Base-by-base conservation (phyloP, 1,140 invertebrate genomes). In the Yoshiicerus persimilis region DNA sequence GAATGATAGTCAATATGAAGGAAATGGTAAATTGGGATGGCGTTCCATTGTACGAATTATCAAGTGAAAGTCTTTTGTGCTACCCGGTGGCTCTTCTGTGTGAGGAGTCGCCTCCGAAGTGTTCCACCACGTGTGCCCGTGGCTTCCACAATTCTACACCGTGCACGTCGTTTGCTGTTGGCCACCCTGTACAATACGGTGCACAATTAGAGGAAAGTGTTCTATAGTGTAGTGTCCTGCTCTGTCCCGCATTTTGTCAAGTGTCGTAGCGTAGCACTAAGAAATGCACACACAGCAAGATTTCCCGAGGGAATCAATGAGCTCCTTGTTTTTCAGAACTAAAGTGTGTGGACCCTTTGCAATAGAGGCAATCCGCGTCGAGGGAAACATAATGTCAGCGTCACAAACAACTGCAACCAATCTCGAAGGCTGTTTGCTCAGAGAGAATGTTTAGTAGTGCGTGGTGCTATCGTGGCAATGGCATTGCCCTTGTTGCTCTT, bases 291-390 rank as follows among this genome's bases (percentile, higher is more conserved):
- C 80, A 39, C n/a, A 85, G 66, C 64, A 85, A 86, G 84, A 88
- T 88, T 88, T 88, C 87, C 87, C 83, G 47, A 32, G 87, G 77
- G 87, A 88, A 88, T 88, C 41, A 36, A 62, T 36, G 70, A 77
- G 27, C 64, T 56, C 75, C 86, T 77, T 39, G 16, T 83, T 77
- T 83, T 70, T 27, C 23, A 34, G 16, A 34, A 16, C 36, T 75
- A 66, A 38, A 87, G 86, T 36, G 75, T 23, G 16, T 20, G 87
- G 83, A 64, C 80, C 87, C 83, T 88, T 88, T 83, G 62, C 87
- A 88, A 88, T 85, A 75, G 80, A 66, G n/a, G 75, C n/a, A 88
- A 88, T 85, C 87, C 87, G 87, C 87, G 77, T 64, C 87, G 47
- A 32, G 87, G 87, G 87, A 88, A 88, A 80, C 80, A 88, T 88